Percentiles rank a stretch among this genome's conserved stretches.
These are phyloP conservation scores for Mactromeris polynyma DNA, from an alignment of 2,888 invertebrate species.

Conservation along the genomic window DNA sequence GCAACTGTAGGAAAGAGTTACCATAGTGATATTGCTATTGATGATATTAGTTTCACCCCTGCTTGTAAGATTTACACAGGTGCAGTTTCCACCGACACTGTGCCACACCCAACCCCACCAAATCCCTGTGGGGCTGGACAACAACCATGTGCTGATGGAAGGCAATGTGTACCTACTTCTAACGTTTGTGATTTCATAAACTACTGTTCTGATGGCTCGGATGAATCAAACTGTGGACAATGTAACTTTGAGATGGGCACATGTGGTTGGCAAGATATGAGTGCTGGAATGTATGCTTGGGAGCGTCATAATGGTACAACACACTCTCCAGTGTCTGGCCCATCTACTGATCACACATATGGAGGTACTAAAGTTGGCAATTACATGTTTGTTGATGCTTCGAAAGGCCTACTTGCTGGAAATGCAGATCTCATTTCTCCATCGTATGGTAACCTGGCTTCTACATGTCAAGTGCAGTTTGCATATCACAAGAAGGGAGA, in stretches of 20 bases:
- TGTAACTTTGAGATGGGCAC: slow-evolving; percentile 80
- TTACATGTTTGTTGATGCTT: slow-evolving; percentile 82
- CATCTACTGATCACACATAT: slow-evolving; percentile 81
- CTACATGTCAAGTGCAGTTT: slow-evolving; percentile 79
- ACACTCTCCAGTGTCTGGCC: slow-evolving; percentile 76
- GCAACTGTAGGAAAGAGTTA: slow-evolving; percentile 77
- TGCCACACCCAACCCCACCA: slow-evolving; percentile 65
- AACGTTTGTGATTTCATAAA: slow-evolving; percentile 81
- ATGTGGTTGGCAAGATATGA: slow-evolving; percentile 82
- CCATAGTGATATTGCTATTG: slow-evolving; percentile 83
- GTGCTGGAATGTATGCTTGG: slow-evolving; percentile 78
- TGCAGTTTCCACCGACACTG: slow-evolving; percentile 67
- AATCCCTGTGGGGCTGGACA: slow-evolving; percentile 78
- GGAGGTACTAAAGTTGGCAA: slow-evolving; percentile 74
- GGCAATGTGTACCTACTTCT: slow-evolving; percentile 75
- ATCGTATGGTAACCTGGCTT: slow-evolving; percentile 73
- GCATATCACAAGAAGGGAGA: slow-evolving; percentile 75
- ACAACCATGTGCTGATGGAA: slow-evolving; percentile 75
- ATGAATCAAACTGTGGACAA: slow-evolving; percentile 81
- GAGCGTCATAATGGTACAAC: slow-evolving; percentile 77
- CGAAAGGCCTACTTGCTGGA: slow-evolving; percentile 74
- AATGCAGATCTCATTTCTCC: slow-evolving; percentile 78
- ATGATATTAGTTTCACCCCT: slow-evolving; percentile 83
- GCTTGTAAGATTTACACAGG: slow-evolving; percentile 76
- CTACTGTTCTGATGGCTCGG: slow-evolving; percentile 80